phyloP scores from a whole-genome alignment of 2,113 vertebrate genomes.

The Microcebus jonahi region DNA sequence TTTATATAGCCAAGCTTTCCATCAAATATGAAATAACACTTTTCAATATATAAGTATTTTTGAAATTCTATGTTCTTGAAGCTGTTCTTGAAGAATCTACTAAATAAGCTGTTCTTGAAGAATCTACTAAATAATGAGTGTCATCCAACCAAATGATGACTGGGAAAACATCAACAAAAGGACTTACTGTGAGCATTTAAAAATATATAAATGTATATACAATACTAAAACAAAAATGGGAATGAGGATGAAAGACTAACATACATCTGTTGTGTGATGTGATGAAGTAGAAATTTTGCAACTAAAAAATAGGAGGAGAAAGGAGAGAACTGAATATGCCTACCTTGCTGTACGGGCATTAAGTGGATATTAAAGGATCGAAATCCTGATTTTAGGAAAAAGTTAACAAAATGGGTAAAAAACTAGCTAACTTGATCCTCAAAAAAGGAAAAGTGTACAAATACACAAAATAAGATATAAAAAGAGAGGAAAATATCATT shows the following conservation, averaged over 20 bases:
- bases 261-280: not conserved
- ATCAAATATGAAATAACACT: not conserved
- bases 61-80: not conserved
- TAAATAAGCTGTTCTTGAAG: not conserved
- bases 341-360: not conserved
- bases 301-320: not conserved
- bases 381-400: not conserved
- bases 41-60: slow-evolving; percentile 10
- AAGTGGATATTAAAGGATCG: not conserved
- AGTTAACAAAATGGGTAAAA: not conserved
- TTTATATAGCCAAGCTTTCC: not conserved
- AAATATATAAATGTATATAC: not conserved
- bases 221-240: not conserved
- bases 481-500: not conserved
- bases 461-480: not conserved
- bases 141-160: not conserved
- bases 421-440: not conserved
- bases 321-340: not conserved
- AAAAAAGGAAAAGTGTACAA: not conserved
- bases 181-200: not conserved
- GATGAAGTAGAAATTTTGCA: not conserved
- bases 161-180: not conserved
- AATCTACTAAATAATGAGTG: slow-evolving; percentile 4
- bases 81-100: not conserved
- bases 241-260: not conserved